A percentile compares a stretch with the other conserved stretches of the same genome.
phyloP scores from a whole-genome alignment of 2,113 vertebrate genomes.

The Riparia riparia region DNA sequence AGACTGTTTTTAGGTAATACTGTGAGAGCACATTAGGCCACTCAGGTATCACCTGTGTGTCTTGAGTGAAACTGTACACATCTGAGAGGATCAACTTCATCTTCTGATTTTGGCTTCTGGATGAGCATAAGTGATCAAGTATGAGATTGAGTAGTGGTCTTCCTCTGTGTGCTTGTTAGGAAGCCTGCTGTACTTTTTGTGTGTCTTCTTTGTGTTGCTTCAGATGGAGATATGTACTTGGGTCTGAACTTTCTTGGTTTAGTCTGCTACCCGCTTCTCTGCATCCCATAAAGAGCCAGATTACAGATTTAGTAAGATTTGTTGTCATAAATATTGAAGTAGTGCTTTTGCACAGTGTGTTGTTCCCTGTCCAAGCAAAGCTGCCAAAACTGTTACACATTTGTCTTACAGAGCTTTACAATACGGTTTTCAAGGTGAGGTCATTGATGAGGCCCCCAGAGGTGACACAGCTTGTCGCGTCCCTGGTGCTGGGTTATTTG shows the following conservation, averaged over 20 bases:
- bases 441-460: fast-evolving
- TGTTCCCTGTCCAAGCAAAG: neutral
- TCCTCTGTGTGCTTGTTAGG: neutral
- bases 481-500: neutral
- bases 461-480: neutral
- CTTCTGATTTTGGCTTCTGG: neutral
- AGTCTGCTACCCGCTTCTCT: neutral
- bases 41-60: neutral
- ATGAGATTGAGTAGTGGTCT: neutral
- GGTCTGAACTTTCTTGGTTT: neutral
- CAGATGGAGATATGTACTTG: neutral
- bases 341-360: neutral
- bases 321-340: neutral
- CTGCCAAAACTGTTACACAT: neutral
- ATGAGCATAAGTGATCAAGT: neutral
- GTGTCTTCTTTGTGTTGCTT: neutral
- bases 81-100: neutral
- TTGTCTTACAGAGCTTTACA: neutral
- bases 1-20: neutral
- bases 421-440: neutral
- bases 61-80: neutral
- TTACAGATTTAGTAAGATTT: neutral
- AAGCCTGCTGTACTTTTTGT: neutral
- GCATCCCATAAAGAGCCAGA: neutral
- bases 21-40: neutral